A percentile compares a stretch with the other conserved stretches of the same genome.
These are phyloP conservation scores for Dromiciops gliroides DNA, from an alignment of 2,113 vertebrate species.

Conservation along the genomic window DNA sequence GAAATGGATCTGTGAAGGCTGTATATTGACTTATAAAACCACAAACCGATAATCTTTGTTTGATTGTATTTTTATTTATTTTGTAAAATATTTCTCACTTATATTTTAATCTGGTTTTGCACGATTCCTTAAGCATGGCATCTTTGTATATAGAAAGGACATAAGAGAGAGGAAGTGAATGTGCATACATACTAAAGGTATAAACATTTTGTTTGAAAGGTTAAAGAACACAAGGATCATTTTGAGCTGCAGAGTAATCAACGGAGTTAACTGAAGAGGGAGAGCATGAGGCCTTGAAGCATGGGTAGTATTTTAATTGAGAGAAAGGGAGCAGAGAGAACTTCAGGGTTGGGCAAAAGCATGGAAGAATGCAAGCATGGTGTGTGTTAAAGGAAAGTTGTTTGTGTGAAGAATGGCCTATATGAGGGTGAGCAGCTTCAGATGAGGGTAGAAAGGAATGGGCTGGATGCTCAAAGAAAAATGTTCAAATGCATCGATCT, in stretches of 20 bases:
- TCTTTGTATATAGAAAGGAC: not conserved
- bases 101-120: not conserved
- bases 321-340: not conserved
- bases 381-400: not conserved
- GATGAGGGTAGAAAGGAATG: not conserved
- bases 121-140: not conserved
- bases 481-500: not conserved
- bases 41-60: not conserved
- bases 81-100: not conserved
- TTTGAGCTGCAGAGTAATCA: not conserved
- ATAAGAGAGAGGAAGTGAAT: not conserved
- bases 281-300: not conserved
- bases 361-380: not conserved
- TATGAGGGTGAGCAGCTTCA: not conserved
- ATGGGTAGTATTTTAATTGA: not conserved
- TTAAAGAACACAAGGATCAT: not conserved
- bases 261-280: not conserved
- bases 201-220: not conserved
- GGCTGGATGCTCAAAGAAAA: not conserved
- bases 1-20: not conserved
- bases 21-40: not conserved
- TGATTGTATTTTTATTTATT: not conserved
- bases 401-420: not conserved
- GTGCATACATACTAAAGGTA: not conserved
- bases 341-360: not conserved